phyloP scores from a whole-genome alignment of 2,888 invertebrate species.

The Phengaris alcon region DNA sequence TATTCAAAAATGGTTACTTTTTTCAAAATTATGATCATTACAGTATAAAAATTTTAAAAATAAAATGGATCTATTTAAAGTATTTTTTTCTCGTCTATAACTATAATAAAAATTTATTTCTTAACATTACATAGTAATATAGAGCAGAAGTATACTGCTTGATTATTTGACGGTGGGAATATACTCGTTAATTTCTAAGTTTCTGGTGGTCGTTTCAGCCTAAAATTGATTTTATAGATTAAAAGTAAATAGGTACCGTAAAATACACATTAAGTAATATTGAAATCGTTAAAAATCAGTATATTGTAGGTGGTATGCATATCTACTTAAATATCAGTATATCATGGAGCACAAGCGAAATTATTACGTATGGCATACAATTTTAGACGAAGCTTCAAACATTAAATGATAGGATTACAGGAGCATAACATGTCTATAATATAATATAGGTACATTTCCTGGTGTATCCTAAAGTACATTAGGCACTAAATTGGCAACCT shows the following conservation, averaged over 20 bases:
- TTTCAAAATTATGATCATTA: conserved; percentile 36
- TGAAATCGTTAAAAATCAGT: background rate
- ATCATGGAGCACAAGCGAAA: conserved; percentile 25
- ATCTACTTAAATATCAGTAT: conserved; percentile 24
- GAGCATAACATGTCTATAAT: conserved; percentile 41
- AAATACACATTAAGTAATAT: conserved; percentile 24
- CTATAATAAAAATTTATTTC: conserved; percentile 40
- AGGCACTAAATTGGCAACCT: conserved; percentile 81
- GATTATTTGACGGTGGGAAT: conserved; percentile 74
- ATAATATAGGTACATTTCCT: conserved; percentile 41
- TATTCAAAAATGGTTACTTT: conserved; percentile 34
- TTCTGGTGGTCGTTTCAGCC: conserved; percentile 69
- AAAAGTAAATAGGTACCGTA: conserved; percentile 38
- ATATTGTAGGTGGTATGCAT: conserved; percentile 20
- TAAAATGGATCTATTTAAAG: conserved; percentile 53
- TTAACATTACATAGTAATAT: conserved; percentile 40
- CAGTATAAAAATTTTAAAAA: conserved; percentile 42
- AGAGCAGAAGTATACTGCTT: conserved; percentile 52
- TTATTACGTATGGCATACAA: conserved; percentile 34
- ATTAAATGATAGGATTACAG: conserved; percentile 41
- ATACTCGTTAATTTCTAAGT: conserved; percentile 62
- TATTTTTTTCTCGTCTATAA: conserved; percentile 45
- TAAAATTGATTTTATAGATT: conserved; percentile 46
- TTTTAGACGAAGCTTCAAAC: conserved; percentile 40
- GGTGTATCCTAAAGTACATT: conserved; percentile 56